Percentiles rank a stretch among this genome's conserved stretches.
These are phyloP conservation scores for Babyrousa celebensis DNA, from an alignment of 2,797 vertebrate species.

Conservation along the genomic window DNA sequence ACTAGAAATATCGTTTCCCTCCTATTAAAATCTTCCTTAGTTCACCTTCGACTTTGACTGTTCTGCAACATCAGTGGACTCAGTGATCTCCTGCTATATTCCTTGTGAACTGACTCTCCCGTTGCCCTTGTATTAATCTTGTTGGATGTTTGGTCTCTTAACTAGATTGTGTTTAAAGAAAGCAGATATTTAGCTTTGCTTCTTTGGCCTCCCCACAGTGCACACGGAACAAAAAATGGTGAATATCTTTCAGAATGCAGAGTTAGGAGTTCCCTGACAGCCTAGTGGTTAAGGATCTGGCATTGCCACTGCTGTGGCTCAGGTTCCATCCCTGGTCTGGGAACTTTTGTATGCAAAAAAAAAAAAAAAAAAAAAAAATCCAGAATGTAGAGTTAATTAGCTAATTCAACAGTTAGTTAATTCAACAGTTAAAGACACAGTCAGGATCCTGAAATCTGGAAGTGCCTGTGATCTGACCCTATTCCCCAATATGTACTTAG, in stretches of 20 bases:
- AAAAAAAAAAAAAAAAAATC: too few species aligned
- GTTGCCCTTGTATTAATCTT: constrained; percentile 50
- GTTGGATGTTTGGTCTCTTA: constrained; percentile 62
- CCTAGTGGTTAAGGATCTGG: too few species aligned
- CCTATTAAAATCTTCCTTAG: constrained; percentile 33
- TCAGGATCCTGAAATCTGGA: constrained; percentile 50
- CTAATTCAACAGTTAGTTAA: constrained; percentile 14
- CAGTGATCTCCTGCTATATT: not conserved
- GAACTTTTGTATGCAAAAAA: too few species aligned
- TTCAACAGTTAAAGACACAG: constrained; percentile 20
- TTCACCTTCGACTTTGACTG: constrained; percentile 47
- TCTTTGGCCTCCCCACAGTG: constrained; percentile 55
- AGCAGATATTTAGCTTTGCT: constrained; percentile 51
- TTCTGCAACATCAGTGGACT: not conserved
- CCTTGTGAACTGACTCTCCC: constrained; percentile 39
- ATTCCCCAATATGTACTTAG: not conserved
- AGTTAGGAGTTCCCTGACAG: not conserved
- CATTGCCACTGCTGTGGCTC: too few species aligned
- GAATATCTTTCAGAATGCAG: constrained; percentile 59
- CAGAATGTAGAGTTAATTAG: constrained; percentile 66
- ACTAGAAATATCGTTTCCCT: constrained; percentile 55
- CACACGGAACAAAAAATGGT: constrained; percentile 38
- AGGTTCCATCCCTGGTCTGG: too few species aligned
- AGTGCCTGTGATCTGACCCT: constrained; percentile 43
- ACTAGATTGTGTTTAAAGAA: constrained; percentile 64